Conservation (phyloP, 2,113 vertebrate genomes). For the Peucedramus taeniatus region DNA sequence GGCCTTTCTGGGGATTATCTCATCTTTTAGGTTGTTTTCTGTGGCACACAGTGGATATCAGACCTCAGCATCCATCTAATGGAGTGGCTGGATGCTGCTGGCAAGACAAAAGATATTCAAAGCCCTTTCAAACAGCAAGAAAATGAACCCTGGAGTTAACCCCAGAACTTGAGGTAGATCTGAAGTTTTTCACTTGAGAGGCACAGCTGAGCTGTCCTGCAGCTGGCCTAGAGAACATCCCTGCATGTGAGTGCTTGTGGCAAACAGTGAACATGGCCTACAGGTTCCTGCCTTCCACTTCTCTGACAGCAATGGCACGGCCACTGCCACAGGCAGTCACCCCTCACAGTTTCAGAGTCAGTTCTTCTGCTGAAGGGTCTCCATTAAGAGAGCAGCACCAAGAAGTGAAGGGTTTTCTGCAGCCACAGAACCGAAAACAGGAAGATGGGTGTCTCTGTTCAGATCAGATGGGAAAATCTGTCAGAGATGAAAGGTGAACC, state of each 20-base stretch:
- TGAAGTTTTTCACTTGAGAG: neutral
- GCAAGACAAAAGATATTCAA: neutral
- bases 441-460: neutral
- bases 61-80: neutral
- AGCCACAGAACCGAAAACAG: neutral
- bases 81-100: neutral
- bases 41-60: neutral
- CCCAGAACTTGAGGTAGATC: neutral
- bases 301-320: neutral
- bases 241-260: rapidly evolving
- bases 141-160: neutral
- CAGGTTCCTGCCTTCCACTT: neutral
- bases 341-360: neutral
- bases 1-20: neutral
- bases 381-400: neutral
- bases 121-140: neutral
- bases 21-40: neutral
- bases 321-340: neutral
- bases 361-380: neutral
- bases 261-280: neutral
- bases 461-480: neutral
- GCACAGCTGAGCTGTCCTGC: neutral
- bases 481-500: neutral
- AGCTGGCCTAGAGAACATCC: neutral
- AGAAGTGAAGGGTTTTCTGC: neutral